These are phyloP conservation scores for Andrena marginata DNA, from an alignment of 2,888 invertebrate species.

Conservation along the genomic window DNA sequence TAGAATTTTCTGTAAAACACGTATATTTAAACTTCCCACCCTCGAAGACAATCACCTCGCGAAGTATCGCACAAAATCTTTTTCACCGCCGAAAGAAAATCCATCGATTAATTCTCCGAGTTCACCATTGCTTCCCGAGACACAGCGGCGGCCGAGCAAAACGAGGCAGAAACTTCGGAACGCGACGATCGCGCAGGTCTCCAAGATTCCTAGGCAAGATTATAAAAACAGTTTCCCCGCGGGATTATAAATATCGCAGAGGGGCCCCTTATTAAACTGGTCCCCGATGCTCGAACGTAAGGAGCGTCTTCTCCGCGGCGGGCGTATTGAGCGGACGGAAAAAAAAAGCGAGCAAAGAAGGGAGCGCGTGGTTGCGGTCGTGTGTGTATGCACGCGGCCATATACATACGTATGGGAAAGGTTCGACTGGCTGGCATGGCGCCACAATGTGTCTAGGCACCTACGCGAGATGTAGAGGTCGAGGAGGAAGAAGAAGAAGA, in stretches of 20 bases:
- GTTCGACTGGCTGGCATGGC: constrained; percentile 69
- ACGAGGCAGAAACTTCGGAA: constrained; percentile 5
- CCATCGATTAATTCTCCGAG: background rate
- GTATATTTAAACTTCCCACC: too few relatives aligned
- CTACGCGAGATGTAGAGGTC: constrained; percentile 59
- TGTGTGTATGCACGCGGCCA: constrained; percentile 4
- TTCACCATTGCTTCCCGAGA: background rate
- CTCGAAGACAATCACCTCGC: too few relatives aligned
- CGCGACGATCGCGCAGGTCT: constrained; percentile 11
- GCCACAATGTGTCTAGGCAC: constrained; percentile 74
- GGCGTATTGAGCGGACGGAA: constrained; percentile 55
- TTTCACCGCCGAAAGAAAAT: too few relatives aligned
- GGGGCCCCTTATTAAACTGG: constrained; percentile 68
- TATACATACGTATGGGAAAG: constrained; percentile 26
- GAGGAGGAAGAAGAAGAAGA: constrained; percentile 34
- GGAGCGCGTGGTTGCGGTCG: constrained; percentile 1
- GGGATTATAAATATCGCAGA: constrained; percentile 70
- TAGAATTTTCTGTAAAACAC: too few relatives aligned
- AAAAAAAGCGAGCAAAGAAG: constrained; percentile 62
- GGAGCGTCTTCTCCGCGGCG: constrained; percentile 32
- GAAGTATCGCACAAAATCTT: background rate
- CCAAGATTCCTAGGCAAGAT: constrained; percentile 70
- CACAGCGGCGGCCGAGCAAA: background rate
- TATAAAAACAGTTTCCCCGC: constrained; percentile 68
- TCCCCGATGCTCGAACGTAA: constrained; percentile 48